Base-by-base conservation (phyloP, 2,797 vertebrate species). In the Acipenser transmontanus region DNA sequence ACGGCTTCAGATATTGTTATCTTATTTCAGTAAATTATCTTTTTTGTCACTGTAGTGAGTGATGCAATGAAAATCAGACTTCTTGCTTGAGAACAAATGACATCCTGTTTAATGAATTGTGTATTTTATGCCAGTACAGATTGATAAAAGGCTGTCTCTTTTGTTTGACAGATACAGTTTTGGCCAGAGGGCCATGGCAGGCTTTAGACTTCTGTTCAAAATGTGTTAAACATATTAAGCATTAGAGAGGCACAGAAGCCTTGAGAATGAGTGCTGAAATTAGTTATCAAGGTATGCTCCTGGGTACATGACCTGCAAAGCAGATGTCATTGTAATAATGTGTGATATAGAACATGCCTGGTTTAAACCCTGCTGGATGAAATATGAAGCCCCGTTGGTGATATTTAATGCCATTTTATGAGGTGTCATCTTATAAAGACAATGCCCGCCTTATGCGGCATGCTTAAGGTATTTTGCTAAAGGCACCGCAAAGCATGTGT, bases 361-460 rank as follows among this genome's bases (percentile, higher is more conserved):
- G 85, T 85, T 87, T 93, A 93, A 94, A 93, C 93, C 89, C 83
- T 81, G 85, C 75, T 79, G 91, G 91, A 94, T 93, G 91, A 94
- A 92, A 83, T 88, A 87, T 87, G 92, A 92, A 93, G 91, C 93
- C 91, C 87, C 74, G 76, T 82, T 88, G 90, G 88, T 94, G 89
- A 90, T 87, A 88, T 92, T 92, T 96, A 98, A 96, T 94, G 92
- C 95, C 90, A 82, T 88, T 96, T 98, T 98, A 98, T 98, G 93
- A 97, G 92, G 92, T 86, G 89, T 89, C 88, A 90, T 83, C 84
- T 86, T 91, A 89, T 82, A 86, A 88, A 91, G 87, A 91, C 88
- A 87, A 86, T 85, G 82, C 82, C 81, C 84, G 84, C 87, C 90
- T 89, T 85, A 85, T 88, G 89, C 87, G 81, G 80, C 85, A 88